Percentiles rank a stretch among this genome's conserved stretches.
Conservation (phyloP, 2,797 vertebrate species). For the Nannoperca obscura region DNA sequence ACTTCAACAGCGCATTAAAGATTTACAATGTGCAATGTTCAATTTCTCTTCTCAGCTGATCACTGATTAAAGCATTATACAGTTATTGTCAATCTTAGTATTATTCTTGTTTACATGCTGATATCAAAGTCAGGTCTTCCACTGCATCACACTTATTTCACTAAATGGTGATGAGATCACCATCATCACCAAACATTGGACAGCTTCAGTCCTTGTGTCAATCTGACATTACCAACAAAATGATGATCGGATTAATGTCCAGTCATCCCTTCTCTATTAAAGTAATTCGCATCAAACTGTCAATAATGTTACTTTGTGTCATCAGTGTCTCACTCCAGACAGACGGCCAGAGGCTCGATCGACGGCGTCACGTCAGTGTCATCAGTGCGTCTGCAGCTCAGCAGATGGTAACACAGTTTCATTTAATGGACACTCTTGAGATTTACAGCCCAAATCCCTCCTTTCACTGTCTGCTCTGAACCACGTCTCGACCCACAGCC, state of each 20-base stretch:
- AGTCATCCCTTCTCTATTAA: neutral
- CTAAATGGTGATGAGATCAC: neutral
- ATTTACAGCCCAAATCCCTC: slow-evolving; percentile 61
- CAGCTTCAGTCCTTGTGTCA: neutral
- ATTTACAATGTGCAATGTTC: neutral
- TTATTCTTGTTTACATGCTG: too few relatives aligned
- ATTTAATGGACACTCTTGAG: slow-evolving; percentile 45
- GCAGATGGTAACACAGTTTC: slow-evolving; percentile 69
- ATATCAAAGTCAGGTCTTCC: neutral
- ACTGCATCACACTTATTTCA: neutral
- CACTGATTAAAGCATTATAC: neutral
- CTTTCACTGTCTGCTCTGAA: slow-evolving; percentile 42
- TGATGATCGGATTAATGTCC: neutral
- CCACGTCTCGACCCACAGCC: neutral
- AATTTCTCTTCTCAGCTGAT: neutral
- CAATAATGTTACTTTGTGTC: slow-evolving; percentile 7
- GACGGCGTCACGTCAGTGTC: slow-evolving; percentile 51
- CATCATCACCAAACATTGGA: neutral
- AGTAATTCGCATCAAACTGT: neutral
- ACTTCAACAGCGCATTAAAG: slow-evolving; percentile 4
- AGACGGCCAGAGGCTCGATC: slow-evolving; percentile 26
- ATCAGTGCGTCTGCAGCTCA: slow-evolving; percentile 50
- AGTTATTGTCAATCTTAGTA: neutral
- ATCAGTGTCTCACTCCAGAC: neutral
- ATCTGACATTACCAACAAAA: neutral